phyloP scores from a whole-genome alignment of 2,797 vertebrate species.

The Acanthurus leucopareius region DNA sequence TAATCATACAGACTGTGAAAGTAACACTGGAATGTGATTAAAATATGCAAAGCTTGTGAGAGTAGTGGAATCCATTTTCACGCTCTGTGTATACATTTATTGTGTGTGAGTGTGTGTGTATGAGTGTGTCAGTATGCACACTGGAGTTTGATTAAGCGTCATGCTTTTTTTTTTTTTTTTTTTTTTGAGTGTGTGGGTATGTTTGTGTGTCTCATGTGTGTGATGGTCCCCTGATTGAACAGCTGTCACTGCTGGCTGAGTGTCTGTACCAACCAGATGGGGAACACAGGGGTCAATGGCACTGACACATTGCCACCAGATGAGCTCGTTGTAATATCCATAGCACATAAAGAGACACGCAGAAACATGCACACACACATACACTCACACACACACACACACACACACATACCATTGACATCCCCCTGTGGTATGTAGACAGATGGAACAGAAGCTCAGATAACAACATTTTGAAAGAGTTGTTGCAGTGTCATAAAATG shows the following conservation, averaged over 20 bases:
- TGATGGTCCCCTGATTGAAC: slow-evolving; percentile 80
- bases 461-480: slow-evolving; percentile 32
- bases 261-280: slow-evolving; percentile 82
- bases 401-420: slow-evolving; percentile 18
- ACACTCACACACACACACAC: slow-evolving; percentile 16
- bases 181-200: slow-evolving; percentile 48
- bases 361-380: too few species aligned
- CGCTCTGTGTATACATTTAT: slow-evolving; percentile 33
- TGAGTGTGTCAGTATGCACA: slow-evolving; percentile 24
- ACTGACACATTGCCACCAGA: slow-evolving; percentile 81
- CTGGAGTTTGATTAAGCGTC: slow-evolving; percentile 31
- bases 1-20: slow-evolving; percentile 32
- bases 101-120: background rate
- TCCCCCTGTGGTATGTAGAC: slow-evolving; percentile 58
- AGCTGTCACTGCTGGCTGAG: slow-evolving; percentile 81
- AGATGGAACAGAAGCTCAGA: slow-evolving; percentile 59
- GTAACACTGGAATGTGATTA: slow-evolving; percentile 44
- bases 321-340: slow-evolving; percentile 74
- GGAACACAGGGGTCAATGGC: slow-evolving; percentile 82
- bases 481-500: slow-evolving; percentile 14
- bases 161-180: slow-evolving; percentile 49
- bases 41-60: slow-evolving; percentile 58
- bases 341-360: slow-evolving; percentile 49
- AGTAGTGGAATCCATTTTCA: slow-evolving; percentile 51
- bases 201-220: slow-evolving; percentile 63